phyloP scores from a whole-genome alignment of 2,797 vertebrate species.

The Limnodromus scolopaceus region DNA sequence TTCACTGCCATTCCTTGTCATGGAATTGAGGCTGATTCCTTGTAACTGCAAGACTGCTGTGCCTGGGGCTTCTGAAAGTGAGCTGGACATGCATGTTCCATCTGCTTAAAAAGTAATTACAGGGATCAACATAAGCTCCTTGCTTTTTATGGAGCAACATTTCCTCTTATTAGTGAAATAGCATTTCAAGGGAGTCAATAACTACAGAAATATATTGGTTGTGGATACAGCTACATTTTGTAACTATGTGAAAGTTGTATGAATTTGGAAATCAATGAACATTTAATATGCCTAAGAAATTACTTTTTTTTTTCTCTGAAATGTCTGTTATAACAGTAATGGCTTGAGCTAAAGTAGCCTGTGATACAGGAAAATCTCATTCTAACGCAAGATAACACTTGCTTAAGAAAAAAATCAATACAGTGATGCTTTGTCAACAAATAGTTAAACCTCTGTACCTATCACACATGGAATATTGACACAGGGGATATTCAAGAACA shows the following conservation, averaged over 20 bases:
- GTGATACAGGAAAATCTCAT: neutral
- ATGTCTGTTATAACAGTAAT: neutral
- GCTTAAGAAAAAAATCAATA: neutral
- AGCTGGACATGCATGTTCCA: conserved; percentile 8
- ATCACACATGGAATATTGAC: neutral
- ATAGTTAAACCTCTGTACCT: neutral
- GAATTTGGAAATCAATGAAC: neutral
- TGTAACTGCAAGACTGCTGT: neutral
- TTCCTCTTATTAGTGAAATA: neutral
- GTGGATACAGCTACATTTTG: neutral
- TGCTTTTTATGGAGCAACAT: conserved; percentile 29
- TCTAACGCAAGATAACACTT: neutral
- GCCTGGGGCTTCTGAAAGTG: neutral
- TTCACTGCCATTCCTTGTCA: neutral
- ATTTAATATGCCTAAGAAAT: neutral
- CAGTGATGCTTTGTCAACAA: neutral
- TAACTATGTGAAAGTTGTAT: neutral
- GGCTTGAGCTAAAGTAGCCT: neutral
- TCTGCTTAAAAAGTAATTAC: conserved; percentile 36
- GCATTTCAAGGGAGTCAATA: neutral
- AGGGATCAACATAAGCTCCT: conserved; percentile 32
- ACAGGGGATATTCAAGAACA: neutral
- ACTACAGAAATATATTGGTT: neutral
- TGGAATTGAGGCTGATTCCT: neutral
- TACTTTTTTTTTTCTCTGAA: neutral